Percentiles rank a stretch among this genome's conserved stretches.
These are phyloP conservation scores for Neodontobutis hainanensis DNA, from an alignment of 2,113 vertebrate species.

Conservation along the genomic window DNA sequence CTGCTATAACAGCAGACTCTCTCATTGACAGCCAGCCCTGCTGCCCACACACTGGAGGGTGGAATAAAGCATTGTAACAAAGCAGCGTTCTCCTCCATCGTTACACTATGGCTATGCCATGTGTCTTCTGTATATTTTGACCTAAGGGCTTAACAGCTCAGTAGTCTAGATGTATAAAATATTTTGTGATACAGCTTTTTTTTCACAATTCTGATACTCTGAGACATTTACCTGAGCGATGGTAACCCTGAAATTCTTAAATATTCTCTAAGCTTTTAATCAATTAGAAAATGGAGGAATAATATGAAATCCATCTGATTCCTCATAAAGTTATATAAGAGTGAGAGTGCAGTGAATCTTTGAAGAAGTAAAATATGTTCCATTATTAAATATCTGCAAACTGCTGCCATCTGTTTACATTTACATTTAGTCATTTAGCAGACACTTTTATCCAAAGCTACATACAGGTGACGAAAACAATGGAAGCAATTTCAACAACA, in stretches of 20 bases:
- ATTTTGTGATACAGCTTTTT: no score
- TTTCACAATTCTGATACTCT: no score
- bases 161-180: not conserved
- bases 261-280: no score
- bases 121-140: not conserved
- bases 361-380: conserved; percentile 1
- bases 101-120: no score
- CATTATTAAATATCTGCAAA: not conserved
- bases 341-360: not conserved
- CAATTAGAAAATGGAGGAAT: no score
- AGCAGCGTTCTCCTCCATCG: no score
- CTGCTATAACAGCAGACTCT: not conserved
- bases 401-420: not conserved
- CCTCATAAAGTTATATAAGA: not conserved
- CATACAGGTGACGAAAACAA: no score
- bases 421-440: no score
- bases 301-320: no score
- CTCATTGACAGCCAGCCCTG: not conserved
- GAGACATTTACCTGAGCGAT: no score
- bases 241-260: not conserved
- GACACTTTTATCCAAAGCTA: no score
- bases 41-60: conserved; percentile 1
- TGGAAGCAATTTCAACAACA: no score
- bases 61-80: not conserved
- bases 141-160: not conserved